Evolutionary conservation across 2,113 vertebrate species (phyloP).

Genomic region (Silurus meridionalis): DNA sequence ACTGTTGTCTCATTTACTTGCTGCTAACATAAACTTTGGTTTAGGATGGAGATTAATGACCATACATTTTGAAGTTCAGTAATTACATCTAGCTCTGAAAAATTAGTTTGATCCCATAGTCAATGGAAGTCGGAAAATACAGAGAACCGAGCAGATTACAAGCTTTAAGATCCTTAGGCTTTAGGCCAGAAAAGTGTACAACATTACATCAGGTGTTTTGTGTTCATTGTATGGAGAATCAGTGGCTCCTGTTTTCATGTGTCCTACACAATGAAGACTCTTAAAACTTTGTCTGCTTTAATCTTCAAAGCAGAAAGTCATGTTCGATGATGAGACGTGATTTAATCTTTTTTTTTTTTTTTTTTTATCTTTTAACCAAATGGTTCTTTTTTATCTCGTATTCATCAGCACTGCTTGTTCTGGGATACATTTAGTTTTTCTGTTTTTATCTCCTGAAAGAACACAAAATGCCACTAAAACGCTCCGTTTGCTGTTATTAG

Average conservation of each 20-base stretch:
- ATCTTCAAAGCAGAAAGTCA: no score
- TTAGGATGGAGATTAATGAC: background rate
- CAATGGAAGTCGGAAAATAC: background rate
- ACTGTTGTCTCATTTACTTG: background rate
- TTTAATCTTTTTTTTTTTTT: no score
- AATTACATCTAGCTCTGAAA: background rate
- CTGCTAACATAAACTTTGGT: background rate
- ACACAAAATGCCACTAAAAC: no score
- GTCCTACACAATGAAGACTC: no score
- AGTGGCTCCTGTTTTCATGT: no score
- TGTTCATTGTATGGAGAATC: no score
- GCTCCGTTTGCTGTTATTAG: no score
- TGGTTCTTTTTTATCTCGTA: background rate
- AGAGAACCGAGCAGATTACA: background rate
- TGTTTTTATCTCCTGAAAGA: background rate
- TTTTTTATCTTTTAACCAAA: background rate
- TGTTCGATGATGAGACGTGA: background rate
- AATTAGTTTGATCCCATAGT: background rate
- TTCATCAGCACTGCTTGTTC: background rate
- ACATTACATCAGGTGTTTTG: background rate
- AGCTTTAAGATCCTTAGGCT: background rate
- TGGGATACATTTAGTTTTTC: background rate
- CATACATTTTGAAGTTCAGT: background rate
- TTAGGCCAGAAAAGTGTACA: background rate
- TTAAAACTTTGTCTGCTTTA: no score